Evolutionary conservation across 2,113 vertebrate species (phyloP), one percentile per base, ranked within the genome.

Genomic region (Glaucomys volans): DNA sequence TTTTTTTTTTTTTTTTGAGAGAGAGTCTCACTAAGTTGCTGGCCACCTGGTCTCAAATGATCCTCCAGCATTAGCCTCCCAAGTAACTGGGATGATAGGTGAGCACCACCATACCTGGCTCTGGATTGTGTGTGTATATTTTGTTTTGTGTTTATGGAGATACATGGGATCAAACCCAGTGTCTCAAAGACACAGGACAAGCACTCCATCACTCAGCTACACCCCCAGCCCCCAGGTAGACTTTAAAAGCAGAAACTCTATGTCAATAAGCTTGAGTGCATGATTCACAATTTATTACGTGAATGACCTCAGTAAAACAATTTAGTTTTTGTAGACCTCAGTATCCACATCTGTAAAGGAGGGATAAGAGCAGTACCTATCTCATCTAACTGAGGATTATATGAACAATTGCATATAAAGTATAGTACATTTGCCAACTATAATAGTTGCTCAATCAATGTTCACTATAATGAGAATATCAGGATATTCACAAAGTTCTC

Each of bases 241-340:
- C 8, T 7, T 77, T 50, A 66, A 90, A 52, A 66, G 84, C 22
- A 90, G 72, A 37, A 44, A 76, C 9, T 89, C 50, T 69, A 84
- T 22, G n/a, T 59, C 84, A 94, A 87, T 8, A 52, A 77, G 62
- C 62, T 92, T 37, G 24, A 72, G 74, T 77, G 92, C 91, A 74
- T 62, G 20, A n/a, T 67, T 90, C 16, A 26, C 30, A 80, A 44
- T 26, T 93, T 54, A 94, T 82, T 92, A 66, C 12, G 17, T 69
- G 18, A 85, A 81, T 64, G n/a, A 59, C 20, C 32, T 59, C 2
- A 90, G 62, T 12, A 76, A 91, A 57, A 35, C 72, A 26, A 79
- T n/a, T 30, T 54, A 57, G 52, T 42, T 17, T 86, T 35, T 86
- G 6, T 83, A 90, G 79, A 9, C 24, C 30, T 90, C 44, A 44